Conservation (phyloP, 1,140 invertebrate genomes). For the Drosophila seguyi region DNA sequence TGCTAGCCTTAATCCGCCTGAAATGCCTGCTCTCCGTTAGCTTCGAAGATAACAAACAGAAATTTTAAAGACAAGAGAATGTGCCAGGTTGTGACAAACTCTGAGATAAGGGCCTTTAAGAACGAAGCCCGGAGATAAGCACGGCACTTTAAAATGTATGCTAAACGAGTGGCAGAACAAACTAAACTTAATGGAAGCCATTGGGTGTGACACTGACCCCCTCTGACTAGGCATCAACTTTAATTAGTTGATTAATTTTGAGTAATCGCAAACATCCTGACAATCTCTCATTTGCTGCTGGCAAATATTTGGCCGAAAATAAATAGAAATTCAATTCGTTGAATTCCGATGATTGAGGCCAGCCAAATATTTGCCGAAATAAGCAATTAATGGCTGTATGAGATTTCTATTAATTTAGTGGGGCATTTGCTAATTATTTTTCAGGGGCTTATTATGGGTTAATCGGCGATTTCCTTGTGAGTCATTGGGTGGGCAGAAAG, state of each 20-base stretch:
- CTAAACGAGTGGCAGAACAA: not conserved
- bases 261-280: conserved; percentile 27
- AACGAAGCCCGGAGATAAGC: conserved; percentile 19
- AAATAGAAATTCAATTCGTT: conserved; percentile 22
- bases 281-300: conserved; percentile 25
- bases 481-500: conserved; percentile 56
- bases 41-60: conserved; percentile 30
- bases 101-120: conserved; percentile 25
- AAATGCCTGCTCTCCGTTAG: conserved; percentile 12
- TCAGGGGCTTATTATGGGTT: conserved; percentile 12
- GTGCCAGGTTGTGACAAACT: conserved; percentile 11
- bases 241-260: conserved; percentile 45
- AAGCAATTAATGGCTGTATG: conserved; percentile 1
- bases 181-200: not conserved
- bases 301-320: conserved; percentile 21
- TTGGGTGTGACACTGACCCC: conserved; percentile 1
- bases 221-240: not conserved
- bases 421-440: conserved; percentile 8
- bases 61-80: conserved; percentile 34
- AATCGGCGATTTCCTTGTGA: conserved; percentile 31
- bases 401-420: not conserved
- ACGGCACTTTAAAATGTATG: conserved; percentile 3
- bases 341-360: conserved; percentile 12
- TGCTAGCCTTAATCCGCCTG: conserved; percentile 29
- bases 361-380: conserved; percentile 32